Conservation (phyloP, 1,140 invertebrate genomes). For the Sipha flava region DNA sequence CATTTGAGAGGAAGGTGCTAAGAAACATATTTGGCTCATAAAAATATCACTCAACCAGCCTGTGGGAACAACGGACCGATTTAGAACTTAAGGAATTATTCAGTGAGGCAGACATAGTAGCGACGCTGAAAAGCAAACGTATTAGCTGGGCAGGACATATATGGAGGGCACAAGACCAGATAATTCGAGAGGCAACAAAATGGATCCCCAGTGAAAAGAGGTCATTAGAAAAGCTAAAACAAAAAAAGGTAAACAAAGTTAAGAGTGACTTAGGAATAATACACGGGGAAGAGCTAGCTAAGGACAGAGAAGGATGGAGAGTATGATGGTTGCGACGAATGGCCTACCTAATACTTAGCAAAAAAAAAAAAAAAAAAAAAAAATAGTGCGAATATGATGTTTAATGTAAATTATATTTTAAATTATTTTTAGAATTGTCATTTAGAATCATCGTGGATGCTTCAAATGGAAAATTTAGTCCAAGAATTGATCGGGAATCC, state of each 20-base stretch:
- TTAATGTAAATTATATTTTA: neutral
- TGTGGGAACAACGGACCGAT: no score
- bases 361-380: no score
- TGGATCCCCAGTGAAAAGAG: neutral
- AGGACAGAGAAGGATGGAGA: no score
- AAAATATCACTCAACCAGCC: neutral
- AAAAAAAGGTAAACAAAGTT: no score
- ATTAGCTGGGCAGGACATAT: no score
- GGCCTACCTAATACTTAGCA: no score
- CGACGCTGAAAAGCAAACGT: neutral
- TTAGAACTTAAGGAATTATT: neutral
- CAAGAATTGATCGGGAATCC: conserved; percentile 57
- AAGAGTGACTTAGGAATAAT: no score
- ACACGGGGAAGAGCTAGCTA: no score
- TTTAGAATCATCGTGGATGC: conserved; percentile 85
- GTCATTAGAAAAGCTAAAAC: neutral
- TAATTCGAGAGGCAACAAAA: neutral
- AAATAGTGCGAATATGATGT: no score
- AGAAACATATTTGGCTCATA: neutral
- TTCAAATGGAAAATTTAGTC: conserved; percentile 60
- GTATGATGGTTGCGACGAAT: no score
- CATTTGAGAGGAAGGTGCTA: neutral
- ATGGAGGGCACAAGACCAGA: neutral
- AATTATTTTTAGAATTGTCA: conserved; percentile 71
- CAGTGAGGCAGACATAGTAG: neutral